Evolutionary conservation across 1,140 invertebrate species (phyloP).

Genomic region (Notospermus geniculatus): DNA sequence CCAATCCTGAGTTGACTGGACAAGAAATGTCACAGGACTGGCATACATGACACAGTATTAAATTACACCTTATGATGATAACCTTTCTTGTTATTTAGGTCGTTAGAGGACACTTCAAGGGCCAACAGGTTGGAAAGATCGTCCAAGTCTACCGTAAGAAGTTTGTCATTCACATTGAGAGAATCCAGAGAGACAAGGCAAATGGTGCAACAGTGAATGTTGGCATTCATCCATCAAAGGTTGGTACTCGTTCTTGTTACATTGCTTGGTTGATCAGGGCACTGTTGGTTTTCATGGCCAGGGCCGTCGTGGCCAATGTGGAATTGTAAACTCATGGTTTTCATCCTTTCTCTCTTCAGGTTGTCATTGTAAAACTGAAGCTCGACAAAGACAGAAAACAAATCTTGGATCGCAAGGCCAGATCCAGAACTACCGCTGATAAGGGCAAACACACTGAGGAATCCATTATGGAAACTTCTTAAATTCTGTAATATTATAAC

Average conservation of each 20-base stretch:
- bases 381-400: conserved; percentile 98
- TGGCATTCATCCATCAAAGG: conserved; percentile 98
- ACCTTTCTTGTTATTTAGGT: conserved; percentile 72
- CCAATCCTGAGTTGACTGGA: too few species aligned
- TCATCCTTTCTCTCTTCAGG: conserved; percentile 61
- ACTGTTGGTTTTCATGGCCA: too few species aligned
- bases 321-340: neutral
- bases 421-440: conserved; percentile 75
- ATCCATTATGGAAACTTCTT: conserved; percentile 53
- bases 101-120: conserved; percentile 97
- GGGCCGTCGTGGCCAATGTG: too few species aligned
- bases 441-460: conserved; percentile 99
- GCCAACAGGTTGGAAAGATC: conserved; percentile 98
- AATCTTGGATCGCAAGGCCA: conserved; percentile 92
- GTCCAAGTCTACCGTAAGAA: conserved; percentile 98
- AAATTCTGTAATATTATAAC: conserved; percentile 13
- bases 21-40: too few species aligned
- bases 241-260: too few species aligned
- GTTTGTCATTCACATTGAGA: conserved; percentile 97
- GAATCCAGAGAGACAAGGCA: conserved; percentile 97
- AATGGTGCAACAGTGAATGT: conserved; percentile 98
- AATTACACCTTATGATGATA: too few species aligned
- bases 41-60: too few species aligned
- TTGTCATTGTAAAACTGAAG: conserved; percentile 97
- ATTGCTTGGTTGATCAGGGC: too few species aligned